Conservation (phyloP, 2,888 invertebrate species). For the Volucella bombylans region DNA sequence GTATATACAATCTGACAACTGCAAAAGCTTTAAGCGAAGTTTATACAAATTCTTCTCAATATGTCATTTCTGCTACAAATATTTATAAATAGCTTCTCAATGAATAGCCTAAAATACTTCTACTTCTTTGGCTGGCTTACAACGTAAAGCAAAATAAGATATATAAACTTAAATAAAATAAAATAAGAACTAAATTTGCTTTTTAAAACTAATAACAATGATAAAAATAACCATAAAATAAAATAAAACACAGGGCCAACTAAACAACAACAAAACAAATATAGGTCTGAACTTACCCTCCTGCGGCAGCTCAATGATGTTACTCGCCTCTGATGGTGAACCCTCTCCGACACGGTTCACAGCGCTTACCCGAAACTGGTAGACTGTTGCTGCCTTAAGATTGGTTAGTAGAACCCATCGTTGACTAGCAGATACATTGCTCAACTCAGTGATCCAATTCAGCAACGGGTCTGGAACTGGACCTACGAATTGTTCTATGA, state of each 20-base stretch:
- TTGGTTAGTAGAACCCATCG: conserved; percentile 92
- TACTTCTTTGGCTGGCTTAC: conserved; percentile 52
- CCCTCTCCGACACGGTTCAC: conserved; percentile 98
- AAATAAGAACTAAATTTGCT: conserved; percentile 41
- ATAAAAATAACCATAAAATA: conserved; percentile 24
- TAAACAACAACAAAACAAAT: conserved; percentile 51
- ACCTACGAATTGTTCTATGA: conserved; percentile 86
- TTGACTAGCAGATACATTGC: conserved; percentile 91
- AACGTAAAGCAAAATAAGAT: conserved; percentile 54
- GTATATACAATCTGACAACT: not conserved
- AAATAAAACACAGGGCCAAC: conserved; percentile 55
- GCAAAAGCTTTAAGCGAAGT: conserved; percentile 24
- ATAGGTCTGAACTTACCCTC: conserved; percentile 88
- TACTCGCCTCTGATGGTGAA: conserved; percentile 93
- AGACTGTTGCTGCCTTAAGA: conserved; percentile 96
- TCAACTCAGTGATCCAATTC: conserved; percentile 94
- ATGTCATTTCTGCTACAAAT: conserved; percentile 61
- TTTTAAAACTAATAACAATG: conserved; percentile 58
- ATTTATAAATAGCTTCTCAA: conserved; percentile 49
- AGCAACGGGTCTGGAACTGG: conserved; percentile 92
- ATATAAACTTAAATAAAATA: conserved; percentile 25
- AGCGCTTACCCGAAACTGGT: conserved; percentile 98
- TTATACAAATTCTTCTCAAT: not conserved
- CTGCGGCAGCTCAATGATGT: conserved; percentile 95
- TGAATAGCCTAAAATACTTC: conserved; percentile 34